A percentile compares a stretch with the other conserved stretches of the same genome.
Evolutionary conservation across 2,888 invertebrate species (phyloP).

Genomic region (Temnothorax ravouxi): DNA sequence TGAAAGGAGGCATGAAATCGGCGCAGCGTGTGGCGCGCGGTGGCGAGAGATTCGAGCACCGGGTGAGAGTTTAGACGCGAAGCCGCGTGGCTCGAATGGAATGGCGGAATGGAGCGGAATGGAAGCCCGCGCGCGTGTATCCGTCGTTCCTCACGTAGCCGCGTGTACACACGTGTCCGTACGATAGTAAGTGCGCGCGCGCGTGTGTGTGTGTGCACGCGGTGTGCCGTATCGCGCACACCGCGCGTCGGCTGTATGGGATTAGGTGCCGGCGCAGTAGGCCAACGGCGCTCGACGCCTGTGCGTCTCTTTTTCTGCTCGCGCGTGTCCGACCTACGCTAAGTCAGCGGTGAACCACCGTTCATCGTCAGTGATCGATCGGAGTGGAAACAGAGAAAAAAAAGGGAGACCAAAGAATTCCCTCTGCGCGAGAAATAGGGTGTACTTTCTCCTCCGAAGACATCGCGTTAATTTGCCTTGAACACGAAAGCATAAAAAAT

Average conservation of each 20-base stretch:
- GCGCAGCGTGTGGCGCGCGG: slow-evolving; percentile 22
- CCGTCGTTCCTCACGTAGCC: slow-evolving; percentile 5
- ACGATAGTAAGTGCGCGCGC: not conserved
- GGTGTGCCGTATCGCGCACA: slow-evolving; percentile 47
- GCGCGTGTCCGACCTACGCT: slow-evolving; percentile 77
- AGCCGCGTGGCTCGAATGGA: slow-evolving; percentile 67
- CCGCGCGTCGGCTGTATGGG: slow-evolving; percentile 66
- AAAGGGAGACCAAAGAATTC: slow-evolving; percentile 10
- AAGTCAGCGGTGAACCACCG: slow-evolving; percentile 34
- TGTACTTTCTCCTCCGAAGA: not conserved
- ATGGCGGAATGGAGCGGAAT: slow-evolving; percentile 75
- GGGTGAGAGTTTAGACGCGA: slow-evolving; percentile 69
- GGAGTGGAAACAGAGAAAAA: not conserved
- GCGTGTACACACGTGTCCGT: slow-evolving; percentile 40
- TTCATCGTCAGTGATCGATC: slow-evolving; percentile 14
- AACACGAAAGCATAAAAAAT: not conserved
- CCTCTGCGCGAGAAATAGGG: not conserved
- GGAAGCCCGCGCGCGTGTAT: slow-evolving; percentile 53
- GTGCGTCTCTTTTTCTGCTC: slow-evolving; percentile 79
- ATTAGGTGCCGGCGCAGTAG: slow-evolving; percentile 83
- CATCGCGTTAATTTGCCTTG: not conserved
- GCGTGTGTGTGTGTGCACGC: slow-evolving; percentile 39
- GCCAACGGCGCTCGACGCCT: slow-evolving; percentile 85
- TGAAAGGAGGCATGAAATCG: slow-evolving; percentile 24
- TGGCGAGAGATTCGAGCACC: slow-evolving; percentile 57